A percentile compares a stretch with the other conserved stretches of the same genome.
phyloP scores from a whole-genome alignment of 2,113 vertebrate species.

The Synchiropus splendidus region DNA sequence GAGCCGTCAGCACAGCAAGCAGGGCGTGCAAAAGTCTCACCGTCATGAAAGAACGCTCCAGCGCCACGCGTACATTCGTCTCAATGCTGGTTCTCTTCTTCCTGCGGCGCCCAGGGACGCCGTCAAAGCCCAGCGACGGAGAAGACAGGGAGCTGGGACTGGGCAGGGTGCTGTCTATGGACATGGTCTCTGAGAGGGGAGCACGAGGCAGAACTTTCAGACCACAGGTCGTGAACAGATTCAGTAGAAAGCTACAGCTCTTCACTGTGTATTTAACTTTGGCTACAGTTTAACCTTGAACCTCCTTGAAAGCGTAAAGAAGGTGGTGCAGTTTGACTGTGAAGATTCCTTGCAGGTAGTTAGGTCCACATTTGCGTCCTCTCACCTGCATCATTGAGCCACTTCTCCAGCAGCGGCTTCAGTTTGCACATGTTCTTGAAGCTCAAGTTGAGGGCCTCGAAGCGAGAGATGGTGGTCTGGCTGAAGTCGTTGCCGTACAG shows the following conservation, averaged over 20 bases:
- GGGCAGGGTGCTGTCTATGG: conserved; percentile 82
- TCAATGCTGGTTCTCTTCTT: conserved; percentile 96
- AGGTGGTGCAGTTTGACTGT: no score
- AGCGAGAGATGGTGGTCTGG: conserved; percentile 91
- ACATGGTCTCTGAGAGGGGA: conserved; percentile 78
- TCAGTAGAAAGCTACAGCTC: no score
- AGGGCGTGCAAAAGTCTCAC: no score
- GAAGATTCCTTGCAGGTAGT: no score
- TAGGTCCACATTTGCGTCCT: no score
- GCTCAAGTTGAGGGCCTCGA: conserved; percentile 89
- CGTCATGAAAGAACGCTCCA: conserved; percentile 86
- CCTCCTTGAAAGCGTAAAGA: no score
- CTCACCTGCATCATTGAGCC: conserved; percentile 86
- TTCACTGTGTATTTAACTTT: no score
- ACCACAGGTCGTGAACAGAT: no score
- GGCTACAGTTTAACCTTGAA: no score
- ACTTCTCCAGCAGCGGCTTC: conserved; percentile 88
- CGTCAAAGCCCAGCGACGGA: conserved; percentile 78
- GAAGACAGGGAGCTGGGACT: conserved; percentile 83
- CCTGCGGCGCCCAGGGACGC: conserved; percentile 78
- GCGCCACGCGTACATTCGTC: conserved; percentile 86
- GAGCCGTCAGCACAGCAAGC: no score
- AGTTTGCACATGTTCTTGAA: conserved; percentile 97
- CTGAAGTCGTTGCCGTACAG: conserved; percentile 92
- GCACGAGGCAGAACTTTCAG: conserved; percentile 1